These are phyloP conservation scores for Scomberomorus guttatus DNA, from an alignment of 2,797 vertebrate genomes.

Conservation along the genomic window DNA sequence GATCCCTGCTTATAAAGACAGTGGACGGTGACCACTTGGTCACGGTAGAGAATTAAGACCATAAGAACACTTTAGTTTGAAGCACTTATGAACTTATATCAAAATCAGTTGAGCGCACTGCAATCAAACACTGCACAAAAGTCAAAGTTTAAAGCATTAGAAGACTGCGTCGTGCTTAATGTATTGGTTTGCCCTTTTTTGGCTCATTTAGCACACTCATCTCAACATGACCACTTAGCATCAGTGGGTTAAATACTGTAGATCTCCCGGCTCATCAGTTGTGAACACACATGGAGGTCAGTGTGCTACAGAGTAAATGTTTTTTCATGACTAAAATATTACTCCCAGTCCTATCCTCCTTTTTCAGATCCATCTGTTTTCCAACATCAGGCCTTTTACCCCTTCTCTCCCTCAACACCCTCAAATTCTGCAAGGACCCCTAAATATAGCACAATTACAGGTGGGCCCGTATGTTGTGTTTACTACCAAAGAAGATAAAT, in stretches of 20 bases:
- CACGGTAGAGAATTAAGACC: neutral
- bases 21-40: slow-evolving; percentile 20
- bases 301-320: neutral
- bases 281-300: neutral
- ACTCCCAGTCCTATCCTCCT: neutral
- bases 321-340: neutral
- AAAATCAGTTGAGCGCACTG: neutral
- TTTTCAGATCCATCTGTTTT: neutral
- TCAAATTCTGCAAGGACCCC: too few relatives aligned
- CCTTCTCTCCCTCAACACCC: neutral
- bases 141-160: neutral
- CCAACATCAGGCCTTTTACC: neutral
- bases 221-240: slow-evolving; percentile 6
- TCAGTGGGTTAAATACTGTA: slow-evolving; percentile 11
- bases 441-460: too few relatives aligned
- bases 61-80: slow-evolving; percentile 21
- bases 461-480: too few relatives aligned
- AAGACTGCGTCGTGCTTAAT: neutral
- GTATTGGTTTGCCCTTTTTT: neutral
- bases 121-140: neutral
- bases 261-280: slow-evolving; percentile 1
- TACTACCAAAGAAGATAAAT: too few relatives aligned
- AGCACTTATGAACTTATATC: slow-evolving; percentile 15
- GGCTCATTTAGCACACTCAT: slow-evolving; percentile 16
- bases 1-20: neutral